Conservation (phyloP, 2,113 vertebrate species). For the Elachura formosa region DNA sequence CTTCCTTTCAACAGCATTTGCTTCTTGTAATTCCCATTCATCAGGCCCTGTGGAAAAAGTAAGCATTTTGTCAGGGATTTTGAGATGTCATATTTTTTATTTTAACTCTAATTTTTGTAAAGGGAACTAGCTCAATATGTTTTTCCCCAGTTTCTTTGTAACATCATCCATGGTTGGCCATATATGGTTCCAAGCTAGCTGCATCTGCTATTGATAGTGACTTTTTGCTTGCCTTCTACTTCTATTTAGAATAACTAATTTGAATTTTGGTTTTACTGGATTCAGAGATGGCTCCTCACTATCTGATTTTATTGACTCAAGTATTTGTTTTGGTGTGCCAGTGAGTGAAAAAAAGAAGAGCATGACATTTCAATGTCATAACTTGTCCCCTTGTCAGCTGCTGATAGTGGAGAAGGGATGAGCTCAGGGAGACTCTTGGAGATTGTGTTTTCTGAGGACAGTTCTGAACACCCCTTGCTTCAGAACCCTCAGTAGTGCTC, state of each 20-base stretch:
- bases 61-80: not conserved
- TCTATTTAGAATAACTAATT: not conserved
- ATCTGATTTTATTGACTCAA: not conserved
- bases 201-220: not conserved
- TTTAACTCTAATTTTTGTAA: not conserved
- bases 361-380: not conserved
- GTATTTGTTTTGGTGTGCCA: not conserved
- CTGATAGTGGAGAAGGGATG: not conserved
- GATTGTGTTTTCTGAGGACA: not conserved
- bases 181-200: not conserved
- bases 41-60: not conserved
- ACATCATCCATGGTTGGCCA: not conserved
- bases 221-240: not conserved
- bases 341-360: not conserved
- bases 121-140: not conserved
- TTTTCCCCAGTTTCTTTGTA: not conserved
- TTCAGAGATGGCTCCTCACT: not conserved
- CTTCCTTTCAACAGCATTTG: not conserved
- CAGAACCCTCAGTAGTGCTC: accelerated
- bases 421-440: not conserved
- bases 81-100: not conserved
- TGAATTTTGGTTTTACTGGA: not conserved
- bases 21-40: not conserved
- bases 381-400: not conserved
- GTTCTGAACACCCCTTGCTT: not conserved